phyloP scores from a whole-genome alignment of 2,888 invertebrate species.

The Coleophora flavipennella region DNA sequence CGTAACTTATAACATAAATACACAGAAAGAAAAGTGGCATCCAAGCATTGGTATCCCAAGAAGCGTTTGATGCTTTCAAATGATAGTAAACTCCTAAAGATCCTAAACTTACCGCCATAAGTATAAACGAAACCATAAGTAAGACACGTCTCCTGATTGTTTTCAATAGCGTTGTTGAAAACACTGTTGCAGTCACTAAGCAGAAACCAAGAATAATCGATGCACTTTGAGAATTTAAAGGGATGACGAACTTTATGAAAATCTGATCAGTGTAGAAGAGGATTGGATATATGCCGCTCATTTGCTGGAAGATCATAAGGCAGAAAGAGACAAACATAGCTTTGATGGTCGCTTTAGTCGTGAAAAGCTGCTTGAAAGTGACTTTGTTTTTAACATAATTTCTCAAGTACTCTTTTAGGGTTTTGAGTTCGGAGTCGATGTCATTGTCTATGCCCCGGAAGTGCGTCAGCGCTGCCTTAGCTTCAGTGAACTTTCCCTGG shows the following conservation, averaged over 20 bases:
- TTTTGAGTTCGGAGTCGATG: conserved; percentile 67
- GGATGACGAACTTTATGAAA: conserved; percentile 59
- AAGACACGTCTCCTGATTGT: conserved; percentile 74
- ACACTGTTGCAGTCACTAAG: conserved; percentile 70
- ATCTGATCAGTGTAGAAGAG: conserved; percentile 73
- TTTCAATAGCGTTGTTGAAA: conserved; percentile 73
- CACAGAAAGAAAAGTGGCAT: conserved; percentile 72
- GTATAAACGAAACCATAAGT: conserved; percentile 71
- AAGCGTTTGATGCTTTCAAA: conserved; percentile 33
- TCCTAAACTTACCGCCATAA: conserved; percentile 70
- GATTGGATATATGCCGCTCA: conserved; percentile 74
- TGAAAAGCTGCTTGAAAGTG: conserved; percentile 56
- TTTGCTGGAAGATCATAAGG: conserved; percentile 78
- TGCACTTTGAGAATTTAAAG: conserved; percentile 45
- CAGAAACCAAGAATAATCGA: conserved; percentile 76
- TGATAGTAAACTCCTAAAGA: conserved; percentile 64
- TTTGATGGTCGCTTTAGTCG: conserved; percentile 51
- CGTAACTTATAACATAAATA: conserved; percentile 73
- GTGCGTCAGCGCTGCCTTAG: conserved; percentile 73
- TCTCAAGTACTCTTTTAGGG: conserved; percentile 56
- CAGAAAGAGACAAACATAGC: conserved; percentile 66
- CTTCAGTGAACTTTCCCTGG: conserved; percentile 69
- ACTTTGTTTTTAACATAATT: conserved; percentile 55
- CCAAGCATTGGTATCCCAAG: conserved; percentile 44
- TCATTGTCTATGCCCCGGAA: conserved; percentile 75